Base-by-base conservation (phyloP, 1,140 invertebrate genomes). In the Mactra quadrangularis region DNA sequence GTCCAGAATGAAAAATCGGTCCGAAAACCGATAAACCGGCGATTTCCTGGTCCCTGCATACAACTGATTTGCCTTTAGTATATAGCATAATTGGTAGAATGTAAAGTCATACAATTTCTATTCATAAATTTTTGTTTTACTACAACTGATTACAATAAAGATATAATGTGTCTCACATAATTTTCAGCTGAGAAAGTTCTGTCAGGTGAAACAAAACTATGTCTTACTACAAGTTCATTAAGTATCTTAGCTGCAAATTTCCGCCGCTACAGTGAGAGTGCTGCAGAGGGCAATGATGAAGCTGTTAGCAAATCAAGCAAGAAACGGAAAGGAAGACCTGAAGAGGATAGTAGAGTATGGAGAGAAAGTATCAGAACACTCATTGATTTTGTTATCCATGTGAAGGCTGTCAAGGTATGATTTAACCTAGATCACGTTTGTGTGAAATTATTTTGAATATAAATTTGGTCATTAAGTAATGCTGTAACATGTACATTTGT, bases 201-300 rank as follows among this genome's bases (percentile, higher is more conserved):
- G 25, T 82, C 79, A 27, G 79, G 79, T 31, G 68, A 82, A 31
- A 71, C 45, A 33, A 82, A 74, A 15, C 41, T 82, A 7, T 82
- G 79, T 66, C 70, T 82, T 2, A 82, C 79, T 4, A 72, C 79
- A n/a, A 64, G 70, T 52, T 82, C 79, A 11, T 27, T 82, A 25
- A 53, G 55, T 74, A 72, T 74, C 9, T 1, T 82, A 22, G 60
- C 55, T 19, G 33, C 22, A 4, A 71, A 38, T 52, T 82, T 82
- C 9, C 52, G 57, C 0, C 35, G 59, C n/a, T 74, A 33, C 31
- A 82, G 79, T 53, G 64, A 71, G 9, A 71, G 47, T 50, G 27
- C 66, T 33, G 66, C 13, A 60, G 53, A 71, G 19, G 22, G 2
- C 50, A 52, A 57, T 25, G 2, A 55, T 15, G 7, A 17, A 27